Base-by-base conservation (phyloP, 2,113 vertebrate genomes). In the Phyllostomus discolor region DNA sequence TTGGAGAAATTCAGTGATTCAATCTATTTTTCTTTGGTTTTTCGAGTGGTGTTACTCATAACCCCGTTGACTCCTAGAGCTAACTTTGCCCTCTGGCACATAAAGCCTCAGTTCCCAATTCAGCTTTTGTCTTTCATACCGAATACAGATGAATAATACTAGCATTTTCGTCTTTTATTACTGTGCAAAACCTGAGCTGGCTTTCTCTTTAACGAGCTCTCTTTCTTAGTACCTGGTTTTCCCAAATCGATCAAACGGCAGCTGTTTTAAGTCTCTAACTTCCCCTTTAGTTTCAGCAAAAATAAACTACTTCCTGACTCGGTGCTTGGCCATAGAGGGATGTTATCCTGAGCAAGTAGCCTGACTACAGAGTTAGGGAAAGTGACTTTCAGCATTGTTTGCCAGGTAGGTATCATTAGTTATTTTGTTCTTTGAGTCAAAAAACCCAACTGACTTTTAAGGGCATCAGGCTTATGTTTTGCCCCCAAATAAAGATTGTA, bases 291-390 rank as follows among this genome's bases (percentile, higher is more conserved):
- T 85, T 95, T 93, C 86, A 95, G 84, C 2, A 28, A 87, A 95
- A 97, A 97, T 95, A 87, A 96, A 97, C 75, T 70, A 76, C 83
- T 97, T 96, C 95, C 97, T 97, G 91, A 70, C 78, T 67, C 38
- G 69, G 28, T 4, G 22, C 79, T 57, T 89, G 81, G 88, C 35
- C 1, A 1, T 69, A 38, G 69, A 80, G 66, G 73, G 84, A 89
- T 76, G 62, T 70, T 89, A 84, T 95, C 69, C 79, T 24, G 73
- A 91, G 43, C 10, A 43, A 92, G 24, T 1, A 57, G 57, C 66
- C 88, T 15, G 94, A 59, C 52, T 59, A 0, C 16, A n/a, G 50
- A 59, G 15, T 50, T 78, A 43, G 79, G 79, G 92, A 83, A 94
- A 94, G 75, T 85, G 75, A 52, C 90, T 38, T 64, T 89, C 26